Conservation (phyloP, 1,140 invertebrate species). For the Diorhabda sublineata region DNA sequence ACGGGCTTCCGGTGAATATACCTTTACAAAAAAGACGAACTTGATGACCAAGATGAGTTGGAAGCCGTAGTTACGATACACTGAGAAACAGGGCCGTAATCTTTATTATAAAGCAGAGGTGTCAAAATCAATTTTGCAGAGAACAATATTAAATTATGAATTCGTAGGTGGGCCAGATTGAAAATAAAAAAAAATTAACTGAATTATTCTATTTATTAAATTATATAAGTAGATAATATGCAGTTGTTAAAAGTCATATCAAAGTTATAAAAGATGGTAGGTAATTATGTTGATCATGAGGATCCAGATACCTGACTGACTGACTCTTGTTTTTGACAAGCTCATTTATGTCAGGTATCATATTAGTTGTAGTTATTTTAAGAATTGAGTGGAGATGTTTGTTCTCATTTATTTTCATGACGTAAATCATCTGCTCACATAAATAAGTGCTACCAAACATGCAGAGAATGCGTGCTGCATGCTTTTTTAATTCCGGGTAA, state of each 20-base stretch:
- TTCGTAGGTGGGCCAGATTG: background rate
- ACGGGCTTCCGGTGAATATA: slow-evolving; percentile 5
- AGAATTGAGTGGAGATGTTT: no score
- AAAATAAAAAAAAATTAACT: background rate
- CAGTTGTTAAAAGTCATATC: background rate
- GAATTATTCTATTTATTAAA: background rate
- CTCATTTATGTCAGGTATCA: no score
- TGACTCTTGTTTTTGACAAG: no score
- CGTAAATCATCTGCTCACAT: no score
- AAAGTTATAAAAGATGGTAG: no score
- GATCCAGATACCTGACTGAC: background rate
- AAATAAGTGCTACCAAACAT: no score
- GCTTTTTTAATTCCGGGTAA: no score
- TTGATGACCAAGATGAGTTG: background rate
- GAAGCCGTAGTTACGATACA: slow-evolving; percentile 5
- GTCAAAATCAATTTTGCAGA: no score
- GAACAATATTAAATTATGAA: background rate
- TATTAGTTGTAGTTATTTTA: no score
- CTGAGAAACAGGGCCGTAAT: background rate
- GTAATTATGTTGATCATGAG: background rate
- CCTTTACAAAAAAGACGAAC: background rate
- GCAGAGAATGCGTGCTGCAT: no score
- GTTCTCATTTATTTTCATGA: no score
- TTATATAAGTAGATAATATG: background rate
- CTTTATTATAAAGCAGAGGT: background rate